Evolutionary conservation across 2,888 invertebrate genomes (phyloP), one percentile per base, ranked within the genome.

Genomic region (Lycophotia porphyrea): DNA sequence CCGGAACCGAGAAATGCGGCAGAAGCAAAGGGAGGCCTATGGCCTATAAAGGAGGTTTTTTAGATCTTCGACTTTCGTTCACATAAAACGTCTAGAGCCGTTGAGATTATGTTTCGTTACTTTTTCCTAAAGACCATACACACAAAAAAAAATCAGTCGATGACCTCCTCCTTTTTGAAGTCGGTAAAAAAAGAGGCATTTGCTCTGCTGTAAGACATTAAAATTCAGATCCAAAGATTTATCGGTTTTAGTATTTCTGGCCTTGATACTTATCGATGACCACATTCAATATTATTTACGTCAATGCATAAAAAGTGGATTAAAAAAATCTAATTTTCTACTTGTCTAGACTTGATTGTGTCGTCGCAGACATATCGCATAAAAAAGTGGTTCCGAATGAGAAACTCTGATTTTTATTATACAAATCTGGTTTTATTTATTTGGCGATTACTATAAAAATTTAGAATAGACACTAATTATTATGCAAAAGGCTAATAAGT

Each of bases 291-390:
- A 5, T 8, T 18, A 18, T n/a, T n/a, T 27, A n/a, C 39, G 39
- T 63, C 8, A 63, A 39, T 8, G 27, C 39, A 52, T 70, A 67
- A 47, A 70, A 78, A 71, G 11, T 8, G 0, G 7, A 67, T 61
- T 47, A 15, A 24, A 44, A 49, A 21, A 74, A 76, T 31, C 36
- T 34, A 52, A 15, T 65, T 70, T 65, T 60, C 36, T 39, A 60
- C 13, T 21, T 72, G 84, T 84, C 84, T 80, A 80, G 65, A 80
- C 80, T 27, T 71, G 11, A 84, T 84, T 58, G 58, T 63, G 60
- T 84, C 15, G 34, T 18, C 47, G 27, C 76, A 64, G 70, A 71
- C 70, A 21, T 52, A 49, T 65, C 44, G 5, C 58, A 64, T 67
- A 75, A 81, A 79, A 74, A 70, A 21, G 8, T 63, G 52, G 44